A percentile compares a stretch with the other conserved stretches of the same genome.
phyloP scores from a whole-genome alignment of 2,113 vertebrate genomes.

The Ictalurus furcatus region DNA sequence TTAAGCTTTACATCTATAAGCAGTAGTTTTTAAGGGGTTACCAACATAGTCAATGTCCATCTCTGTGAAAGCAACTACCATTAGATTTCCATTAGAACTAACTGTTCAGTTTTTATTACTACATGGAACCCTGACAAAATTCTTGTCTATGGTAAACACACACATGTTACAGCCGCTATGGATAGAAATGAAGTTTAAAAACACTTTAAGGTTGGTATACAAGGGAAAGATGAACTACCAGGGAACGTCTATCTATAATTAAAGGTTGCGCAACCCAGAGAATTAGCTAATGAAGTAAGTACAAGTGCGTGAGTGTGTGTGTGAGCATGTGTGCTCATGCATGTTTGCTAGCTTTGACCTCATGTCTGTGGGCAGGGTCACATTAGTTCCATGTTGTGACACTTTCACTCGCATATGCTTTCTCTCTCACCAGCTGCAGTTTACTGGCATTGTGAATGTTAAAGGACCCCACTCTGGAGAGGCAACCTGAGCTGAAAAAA shows the following conservation, averaged over 20 bases:
- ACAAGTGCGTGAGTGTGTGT: slow-evolving; percentile 20
- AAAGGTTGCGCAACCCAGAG: slow-evolving; percentile 17
- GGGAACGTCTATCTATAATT: slow-evolving; percentile 24
- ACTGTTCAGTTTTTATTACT: neutral
- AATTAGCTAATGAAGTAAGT: slow-evolving; percentile 3
- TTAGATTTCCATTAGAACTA: neutral
- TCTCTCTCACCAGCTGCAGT: slow-evolving; percentile 36
- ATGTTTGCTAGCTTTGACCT: slow-evolving; percentile 41
- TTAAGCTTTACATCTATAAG: neutral
- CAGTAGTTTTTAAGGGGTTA: neutral
- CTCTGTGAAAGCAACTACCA: neutral
- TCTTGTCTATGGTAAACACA: neutral
- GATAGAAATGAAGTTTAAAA: neutral
- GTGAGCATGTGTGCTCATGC: slow-evolving; percentile 48
- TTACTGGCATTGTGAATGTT: slow-evolving; percentile 50
- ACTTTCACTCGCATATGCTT: slow-evolving; percentile 25
- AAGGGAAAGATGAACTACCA: neutral
- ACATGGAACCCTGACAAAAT: neutral
- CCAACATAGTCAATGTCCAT: neutral
- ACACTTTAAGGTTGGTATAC: neutral
- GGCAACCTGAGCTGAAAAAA: slow-evolving; percentile 49
- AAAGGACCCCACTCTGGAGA: slow-evolving; percentile 42
- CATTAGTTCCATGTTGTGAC: slow-evolving; percentile 33
- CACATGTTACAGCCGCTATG: neutral
- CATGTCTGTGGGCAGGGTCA: slow-evolving; percentile 35